Percentiles rank a stretch among this genome's conserved stretches.
These are phyloP conservation scores for Anhinga anhinga DNA, from an alignment of 2,113 vertebrate genomes.

Conservation along the genomic window DNA sequence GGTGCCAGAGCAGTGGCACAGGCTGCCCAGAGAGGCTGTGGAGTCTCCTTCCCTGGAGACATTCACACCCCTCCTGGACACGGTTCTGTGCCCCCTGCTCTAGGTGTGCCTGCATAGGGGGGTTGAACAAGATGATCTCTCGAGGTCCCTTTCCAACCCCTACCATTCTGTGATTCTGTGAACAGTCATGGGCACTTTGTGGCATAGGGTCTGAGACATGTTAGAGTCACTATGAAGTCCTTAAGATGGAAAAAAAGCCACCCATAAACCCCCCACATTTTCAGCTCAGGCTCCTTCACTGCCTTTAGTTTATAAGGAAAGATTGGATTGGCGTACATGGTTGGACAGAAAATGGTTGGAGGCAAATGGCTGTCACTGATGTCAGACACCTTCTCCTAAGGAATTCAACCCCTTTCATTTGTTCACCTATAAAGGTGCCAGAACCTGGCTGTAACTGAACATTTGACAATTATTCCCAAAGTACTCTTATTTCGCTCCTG, in stretches of 20 bases:
- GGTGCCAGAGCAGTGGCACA: no score
- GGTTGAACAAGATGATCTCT: no score
- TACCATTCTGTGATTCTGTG: no score
- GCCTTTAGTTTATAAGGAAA: not conserved
- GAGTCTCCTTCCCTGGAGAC: no score
- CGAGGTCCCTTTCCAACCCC: no score
- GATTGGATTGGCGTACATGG: no score
- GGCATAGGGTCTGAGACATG: not conserved
- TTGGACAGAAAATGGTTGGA: not conserved
- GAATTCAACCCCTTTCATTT: not conserved
- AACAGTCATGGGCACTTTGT: not conserved
- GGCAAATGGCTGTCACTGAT: not conserved
- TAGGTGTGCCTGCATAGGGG: no score
- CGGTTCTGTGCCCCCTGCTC: no score
- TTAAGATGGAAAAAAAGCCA: not conserved
- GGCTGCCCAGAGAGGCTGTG: no score
- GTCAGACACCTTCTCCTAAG: not conserved
- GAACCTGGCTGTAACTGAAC: not conserved
- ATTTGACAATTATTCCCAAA: not conserved
- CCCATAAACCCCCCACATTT: not conserved
- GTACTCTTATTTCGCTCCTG: not conserved
- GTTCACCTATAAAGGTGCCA: not conserved
- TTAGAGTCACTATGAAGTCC: not conserved
- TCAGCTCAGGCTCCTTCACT: not conserved
- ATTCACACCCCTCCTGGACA: no score